Percentiles rank a stretch among this genome's conserved stretches.
Evolutionary conservation across 1,140 invertebrate genomes (phyloP).

Genomic region (Dendroctonus valens): DNA sequence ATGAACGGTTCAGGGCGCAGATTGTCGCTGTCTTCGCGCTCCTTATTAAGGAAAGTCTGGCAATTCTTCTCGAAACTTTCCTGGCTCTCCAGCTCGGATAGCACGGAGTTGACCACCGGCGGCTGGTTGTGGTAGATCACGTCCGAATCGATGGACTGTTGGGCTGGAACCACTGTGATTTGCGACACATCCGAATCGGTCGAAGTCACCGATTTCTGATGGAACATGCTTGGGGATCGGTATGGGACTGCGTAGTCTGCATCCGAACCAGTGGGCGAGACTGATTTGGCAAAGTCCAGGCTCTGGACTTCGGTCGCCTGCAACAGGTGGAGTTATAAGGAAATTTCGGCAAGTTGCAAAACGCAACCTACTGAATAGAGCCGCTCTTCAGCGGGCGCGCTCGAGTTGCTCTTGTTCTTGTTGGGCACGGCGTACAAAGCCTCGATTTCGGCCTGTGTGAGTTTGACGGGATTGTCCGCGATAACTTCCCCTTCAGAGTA

Average conservation of each 20-base stretch:
- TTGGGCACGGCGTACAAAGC: conserved; percentile 45
- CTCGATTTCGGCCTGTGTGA: conserved; percentile 41
- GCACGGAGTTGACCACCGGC: conserved; percentile 36
- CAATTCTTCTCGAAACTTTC: conserved; percentile 41
- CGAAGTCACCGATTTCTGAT: conserved; percentile 42
- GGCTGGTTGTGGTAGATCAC: conserved; percentile 45
- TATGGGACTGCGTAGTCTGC: conserved; percentile 37
- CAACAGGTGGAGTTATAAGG: conserved; percentile 10
- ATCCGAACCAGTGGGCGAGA: conserved; percentile 41
- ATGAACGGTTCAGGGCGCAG: conserved; percentile 40
- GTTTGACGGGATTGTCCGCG: conserved; percentile 24
- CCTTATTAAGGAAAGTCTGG: conserved; percentile 22
- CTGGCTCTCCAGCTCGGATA: conserved; percentile 48
- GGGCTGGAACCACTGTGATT: conserved; percentile 39
- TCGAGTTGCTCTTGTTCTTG: conserved; percentile 30
- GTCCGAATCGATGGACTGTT: conserved; percentile 47
- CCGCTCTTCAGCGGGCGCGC: conserved; percentile 1
- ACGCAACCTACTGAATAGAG: conserved; percentile 19
- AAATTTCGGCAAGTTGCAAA: not conserved
- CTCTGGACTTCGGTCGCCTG: conserved; percentile 31
- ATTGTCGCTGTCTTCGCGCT: conserved; percentile 13
- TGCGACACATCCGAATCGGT: conserved; percentile 44
- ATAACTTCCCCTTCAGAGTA: conserved; percentile 28
- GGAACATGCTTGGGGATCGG: conserved; percentile 33
- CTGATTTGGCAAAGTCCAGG: conserved; percentile 34